Evolutionary conservation across 2,888 invertebrate genomes (phyloP).

Genomic region (Drosophila tripunctata): DNA sequence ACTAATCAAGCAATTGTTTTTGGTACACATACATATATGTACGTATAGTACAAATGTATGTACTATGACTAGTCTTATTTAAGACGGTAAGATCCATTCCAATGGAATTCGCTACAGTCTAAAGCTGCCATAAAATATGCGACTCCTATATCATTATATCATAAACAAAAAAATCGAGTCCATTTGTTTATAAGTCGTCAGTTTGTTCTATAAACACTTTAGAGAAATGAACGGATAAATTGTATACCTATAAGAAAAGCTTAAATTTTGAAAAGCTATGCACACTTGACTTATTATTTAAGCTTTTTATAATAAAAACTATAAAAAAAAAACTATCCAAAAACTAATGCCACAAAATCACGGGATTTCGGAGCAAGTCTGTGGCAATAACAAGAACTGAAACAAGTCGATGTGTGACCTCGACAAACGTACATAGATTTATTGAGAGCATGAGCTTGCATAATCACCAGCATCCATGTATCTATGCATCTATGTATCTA

Average conservation of each 20-base stretch:
- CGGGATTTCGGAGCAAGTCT: constrained; percentile 1
- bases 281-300: no score
- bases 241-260: no score
- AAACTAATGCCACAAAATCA: neutral
- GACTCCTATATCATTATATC: neutral
- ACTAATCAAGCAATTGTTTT: neutral
- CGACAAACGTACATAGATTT: neutral
- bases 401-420: neutral
- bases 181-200: neutral
- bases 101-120: neutral
- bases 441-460: constrained; percentile 41
- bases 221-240: no score
- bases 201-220: neutral
- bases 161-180: neutral
- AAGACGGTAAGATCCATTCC: neutral
- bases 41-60: no score
- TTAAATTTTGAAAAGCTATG: no score
- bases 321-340: neutral
- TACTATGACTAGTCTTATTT: neutral
- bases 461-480: constrained; percentile 33
- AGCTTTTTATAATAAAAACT: neutral
- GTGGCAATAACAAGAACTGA: constrained; percentile 18
- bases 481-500: constrained; percentile 1
- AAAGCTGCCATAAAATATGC: constrained; percentile 1
- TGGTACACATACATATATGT: no score